Conservation (phyloP, 2,888 invertebrate genomes). For the Eupelmus urozonus region DNA sequence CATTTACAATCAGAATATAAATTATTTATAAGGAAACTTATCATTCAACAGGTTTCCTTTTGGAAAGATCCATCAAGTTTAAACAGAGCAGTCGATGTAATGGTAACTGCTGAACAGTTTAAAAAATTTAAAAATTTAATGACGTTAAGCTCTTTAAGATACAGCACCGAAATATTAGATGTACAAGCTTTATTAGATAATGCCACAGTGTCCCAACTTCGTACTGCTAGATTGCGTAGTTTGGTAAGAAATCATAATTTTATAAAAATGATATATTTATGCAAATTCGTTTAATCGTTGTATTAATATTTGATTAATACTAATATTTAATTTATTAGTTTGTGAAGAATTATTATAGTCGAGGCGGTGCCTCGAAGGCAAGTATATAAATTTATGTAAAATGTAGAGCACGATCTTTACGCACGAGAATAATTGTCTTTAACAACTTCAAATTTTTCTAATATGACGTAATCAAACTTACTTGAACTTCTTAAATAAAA, state of each 20-base stretch:
- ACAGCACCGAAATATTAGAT: constrained; percentile 79
- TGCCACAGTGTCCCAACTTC: constrained; percentile 35
- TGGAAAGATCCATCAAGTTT: constrained; percentile 68
- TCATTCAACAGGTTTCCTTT: constrained; percentile 60
- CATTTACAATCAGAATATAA: background rate
- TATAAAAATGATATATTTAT: background rate
- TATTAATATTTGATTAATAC: background rate
- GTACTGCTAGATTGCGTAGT: background rate
- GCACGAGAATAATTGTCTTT: too few relatives aligned
- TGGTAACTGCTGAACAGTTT: constrained; percentile 81
- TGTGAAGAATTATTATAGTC: too few relatives aligned
- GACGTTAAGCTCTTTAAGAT: constrained; percentile 73
- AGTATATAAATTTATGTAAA: too few relatives aligned
- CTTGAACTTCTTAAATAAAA: too few relatives aligned
- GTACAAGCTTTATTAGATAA: constrained; percentile 79
- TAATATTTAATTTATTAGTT: background rate
- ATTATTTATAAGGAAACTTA: background rate
- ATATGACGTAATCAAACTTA: too few relatives aligned
- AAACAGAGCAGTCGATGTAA: constrained; percentile 78
- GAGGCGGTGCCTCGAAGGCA: too few relatives aligned
- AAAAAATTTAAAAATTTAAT: constrained; percentile 78
- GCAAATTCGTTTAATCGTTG: background rate
- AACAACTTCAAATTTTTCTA: too few relatives aligned
- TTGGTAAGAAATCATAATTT: background rate
- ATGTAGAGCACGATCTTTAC: too few relatives aligned